Base-by-base conservation (phyloP, 64 coral and sea anemone genomes). In the Stichodactyla helianthus region DNA sequence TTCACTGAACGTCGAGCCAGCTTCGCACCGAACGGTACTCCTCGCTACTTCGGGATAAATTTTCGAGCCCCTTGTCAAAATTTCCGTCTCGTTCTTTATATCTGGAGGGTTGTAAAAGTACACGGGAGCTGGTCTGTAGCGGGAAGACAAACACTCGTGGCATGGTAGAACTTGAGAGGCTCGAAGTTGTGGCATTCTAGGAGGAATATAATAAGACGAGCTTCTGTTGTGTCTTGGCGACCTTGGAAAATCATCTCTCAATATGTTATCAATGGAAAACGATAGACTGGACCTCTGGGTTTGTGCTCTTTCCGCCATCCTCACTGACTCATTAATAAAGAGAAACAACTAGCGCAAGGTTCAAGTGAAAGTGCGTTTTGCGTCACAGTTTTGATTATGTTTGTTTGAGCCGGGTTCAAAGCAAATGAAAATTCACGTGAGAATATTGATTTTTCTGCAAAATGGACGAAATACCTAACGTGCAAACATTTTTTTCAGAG, bases 241-340 rank as follows among this genome's bases (percentile, higher is more conserved):
- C 5, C 55, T 7, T 35, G 83, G 83, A 51, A 84, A 84, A 63
- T 84, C 83, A 84, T 84, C 83, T 84, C 83, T 84, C 55, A 84
- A 25, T 15, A 84, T 84, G 27, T 84, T 84, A 20, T 84, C 83
- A 11, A 84, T 84, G 5, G 83, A 84, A 55, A 84, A 84, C 10
- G 83, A 58, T 44, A 84, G 53, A 58, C 20, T 57, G 25, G 83
- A 15, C 26, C 59, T 55, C 16, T 16, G 52, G 1, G 25, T 84
- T 63, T 84, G 83, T 51, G 6, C 83, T 84, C 78, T 81, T 81
- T 81, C 78, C 78, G 78, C 51, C 78, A 81, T 81, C 50, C 62
- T 81, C 50, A 23, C 18, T 50, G 11, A 81, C 78, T 54, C 50
- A 81, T 74, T 74, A 81, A 20, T 81, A 81, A 81, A 51, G 78